A percentile compares a stretch with the other conserved stretches of the same genome.
Conservation (phyloP, 2,113 vertebrate species). For the Ginglymostoma cirratum region DNA sequence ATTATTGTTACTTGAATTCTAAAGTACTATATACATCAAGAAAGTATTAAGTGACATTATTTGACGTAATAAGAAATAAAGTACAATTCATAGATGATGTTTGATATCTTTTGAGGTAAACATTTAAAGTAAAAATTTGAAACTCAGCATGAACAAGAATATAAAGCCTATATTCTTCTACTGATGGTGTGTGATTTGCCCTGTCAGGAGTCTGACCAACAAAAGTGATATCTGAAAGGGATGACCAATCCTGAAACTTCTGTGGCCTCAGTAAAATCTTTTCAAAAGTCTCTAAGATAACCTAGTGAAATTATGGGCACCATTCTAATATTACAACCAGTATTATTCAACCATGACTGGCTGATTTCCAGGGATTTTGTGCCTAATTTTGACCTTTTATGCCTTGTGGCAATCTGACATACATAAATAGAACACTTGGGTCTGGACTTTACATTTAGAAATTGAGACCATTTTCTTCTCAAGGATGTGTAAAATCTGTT, state of each 20-base stretch:
- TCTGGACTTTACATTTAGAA: no score
- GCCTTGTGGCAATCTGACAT: not conserved
- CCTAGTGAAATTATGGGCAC: not conserved
- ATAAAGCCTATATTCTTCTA: not conserved
- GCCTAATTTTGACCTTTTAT: not conserved
- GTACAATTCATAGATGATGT: not conserved
- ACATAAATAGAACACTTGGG: not conserved
- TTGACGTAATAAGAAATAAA: not conserved
- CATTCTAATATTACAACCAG: not conserved
- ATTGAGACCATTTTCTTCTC: no score
- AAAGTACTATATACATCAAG: not conserved
- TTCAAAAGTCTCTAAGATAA: not conserved
- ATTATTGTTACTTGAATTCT: not conserved
- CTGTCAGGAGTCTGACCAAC: not conserved
- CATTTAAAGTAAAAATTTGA: not conserved
- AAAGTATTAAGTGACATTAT: not conserved
- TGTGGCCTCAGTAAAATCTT: not conserved
- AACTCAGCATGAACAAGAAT: not conserved
- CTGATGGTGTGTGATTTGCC: not conserved
- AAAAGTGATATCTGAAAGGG: not conserved
- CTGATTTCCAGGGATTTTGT: not conserved
- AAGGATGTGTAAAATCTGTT: no score
- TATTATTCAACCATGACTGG: not conserved
- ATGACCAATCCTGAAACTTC: not conserved
- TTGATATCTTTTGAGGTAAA: not conserved